Percentiles rank a stretch among this genome's conserved stretches.
Conservation (phyloP, 2,888 invertebrate species). For the Carterocephalus palaemon region DNA sequence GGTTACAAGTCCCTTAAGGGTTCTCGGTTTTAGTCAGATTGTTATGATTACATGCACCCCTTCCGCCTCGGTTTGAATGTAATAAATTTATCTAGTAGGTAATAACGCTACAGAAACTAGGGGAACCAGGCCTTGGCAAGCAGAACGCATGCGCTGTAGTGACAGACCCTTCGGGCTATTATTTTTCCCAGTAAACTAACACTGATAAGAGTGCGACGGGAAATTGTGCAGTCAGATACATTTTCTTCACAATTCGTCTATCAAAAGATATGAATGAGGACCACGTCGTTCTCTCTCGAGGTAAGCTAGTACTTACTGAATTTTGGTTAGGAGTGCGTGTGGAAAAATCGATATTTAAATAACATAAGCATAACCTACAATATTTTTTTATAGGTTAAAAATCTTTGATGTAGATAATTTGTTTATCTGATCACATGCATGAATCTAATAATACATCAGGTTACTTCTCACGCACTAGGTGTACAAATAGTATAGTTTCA, state of each 20-base stretch:
- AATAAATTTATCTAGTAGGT: slow-evolving; percentile 23
- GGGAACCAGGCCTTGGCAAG: slow-evolving; percentile 7
- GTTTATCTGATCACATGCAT: no score
- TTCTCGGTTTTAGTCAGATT: slow-evolving; percentile 12
- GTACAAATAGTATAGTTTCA: no score
- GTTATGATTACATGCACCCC: slow-evolving; percentile 8
- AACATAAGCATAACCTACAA: slow-evolving; percentile 66
- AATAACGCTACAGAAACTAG: slow-evolving; percentile 7
- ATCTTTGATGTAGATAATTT: no score
- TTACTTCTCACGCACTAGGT: no score
- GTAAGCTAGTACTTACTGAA: slow-evolving; percentile 69
- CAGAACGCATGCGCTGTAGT: slow-evolving; percentile 17
- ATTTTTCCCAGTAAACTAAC: slow-evolving; percentile 23
- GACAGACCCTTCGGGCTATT: slow-evolving; percentile 16
- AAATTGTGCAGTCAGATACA: slow-evolving; percentile 25
- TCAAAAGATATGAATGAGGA: slow-evolving; percentile 91
- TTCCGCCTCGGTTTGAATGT: slow-evolving; percentile 10
- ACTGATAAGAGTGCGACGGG: slow-evolving; percentile 17
- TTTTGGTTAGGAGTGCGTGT: slow-evolving; percentile 36
- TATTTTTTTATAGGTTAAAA: neutral
- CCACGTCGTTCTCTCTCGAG: slow-evolving; percentile 90
- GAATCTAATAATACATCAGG: no score
- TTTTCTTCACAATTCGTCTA: slow-evolving; percentile 59
- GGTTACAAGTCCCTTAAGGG: slow-evolving; percentile 15
- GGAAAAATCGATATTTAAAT: slow-evolving; percentile 69